These are phyloP conservation scores for Phenganax subtilis DNA, from an alignment of 92 coral and sea anemone species.

Conservation along the genomic window DNA sequence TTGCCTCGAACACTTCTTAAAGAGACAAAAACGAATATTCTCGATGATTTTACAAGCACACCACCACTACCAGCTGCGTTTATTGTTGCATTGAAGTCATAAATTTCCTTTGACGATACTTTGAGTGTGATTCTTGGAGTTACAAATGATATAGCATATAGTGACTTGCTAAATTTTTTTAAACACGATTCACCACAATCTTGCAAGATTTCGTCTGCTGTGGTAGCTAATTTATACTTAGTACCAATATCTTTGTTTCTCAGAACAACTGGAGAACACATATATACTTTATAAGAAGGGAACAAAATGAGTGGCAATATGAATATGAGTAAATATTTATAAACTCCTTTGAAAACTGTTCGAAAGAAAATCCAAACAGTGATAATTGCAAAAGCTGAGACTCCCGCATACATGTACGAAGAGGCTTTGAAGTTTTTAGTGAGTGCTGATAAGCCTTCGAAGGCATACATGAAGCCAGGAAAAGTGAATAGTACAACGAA, in stretches of 20 bases:
- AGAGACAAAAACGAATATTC: constrained; percentile 63
- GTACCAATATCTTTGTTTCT: constrained; percentile 93
- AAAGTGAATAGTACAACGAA: constrained; percentile 6
- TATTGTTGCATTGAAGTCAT: constrained; percentile 73
- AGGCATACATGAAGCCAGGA: constrained; percentile 16
- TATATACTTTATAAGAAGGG: constrained; percentile 78
- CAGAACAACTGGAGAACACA: constrained; percentile 81
- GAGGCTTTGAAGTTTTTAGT: background rate
- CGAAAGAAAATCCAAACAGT: constrained; percentile 7
- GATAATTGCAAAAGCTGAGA: background rate
- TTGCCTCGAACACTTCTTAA: constrained; percentile 90
- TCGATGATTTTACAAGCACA: constrained; percentile 61
- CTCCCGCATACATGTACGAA: background rate
- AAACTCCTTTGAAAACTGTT: background rate
- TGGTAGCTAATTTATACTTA: constrained; percentile 62
- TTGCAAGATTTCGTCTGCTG: constrained; percentile 68
- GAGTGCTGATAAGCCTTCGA: background rate
- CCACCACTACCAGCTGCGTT: constrained; percentile 61
- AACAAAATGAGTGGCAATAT: constrained; percentile 59
- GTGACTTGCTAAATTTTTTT: constrained; percentile 62
- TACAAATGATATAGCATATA: constrained; percentile 68
- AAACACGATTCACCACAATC: constrained; percentile 73
- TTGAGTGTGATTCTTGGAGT: constrained; percentile 78
- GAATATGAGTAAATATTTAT: constrained; percentile 7
- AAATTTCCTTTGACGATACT: constrained; percentile 60